These are phyloP conservation scores for Drosophila lacertosa DNA, from an alignment of 1,140 invertebrate species.

Conservation along the genomic window DNA sequence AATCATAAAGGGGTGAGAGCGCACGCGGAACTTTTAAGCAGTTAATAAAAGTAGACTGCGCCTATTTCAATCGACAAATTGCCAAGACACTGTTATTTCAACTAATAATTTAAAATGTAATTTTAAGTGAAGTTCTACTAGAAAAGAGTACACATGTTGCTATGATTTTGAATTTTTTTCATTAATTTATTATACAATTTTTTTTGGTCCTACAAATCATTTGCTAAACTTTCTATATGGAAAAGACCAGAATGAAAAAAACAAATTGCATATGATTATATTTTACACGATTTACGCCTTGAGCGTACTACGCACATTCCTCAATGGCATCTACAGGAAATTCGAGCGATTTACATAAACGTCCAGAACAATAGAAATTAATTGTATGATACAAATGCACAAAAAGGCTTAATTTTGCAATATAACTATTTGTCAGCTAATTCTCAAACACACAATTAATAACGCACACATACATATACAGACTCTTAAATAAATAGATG, in stretches of 20 bases:
- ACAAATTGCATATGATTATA: constrained; percentile 6
- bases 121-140: constrained; percentile 60
- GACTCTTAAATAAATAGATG: constrained; percentile 9
- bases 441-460: constrained; percentile 27
- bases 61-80: constrained; percentile 9
- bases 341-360: constrained; percentile 35
- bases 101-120: constrained; percentile 28
- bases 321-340: constrained; percentile 40
- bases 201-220: constrained; percentile 56
- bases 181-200: constrained; percentile 55
- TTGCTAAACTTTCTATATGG: constrained; percentile 45
- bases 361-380: constrained; percentile 21
- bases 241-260: not conserved
- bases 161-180: constrained; percentile 41
- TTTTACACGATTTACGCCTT: constrained; percentile 24
- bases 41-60: constrained; percentile 7
- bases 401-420: constrained; percentile 72
- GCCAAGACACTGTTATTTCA: constrained; percentile 13
- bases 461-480: constrained; percentile 23
- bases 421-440: constrained; percentile 60
- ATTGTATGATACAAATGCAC: constrained; percentile 28
- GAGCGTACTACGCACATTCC: constrained; percentile 46
- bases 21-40: constrained; percentile 5
- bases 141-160: constrained; percentile 57
- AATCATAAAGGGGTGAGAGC: constrained; percentile 23